These are phyloP conservation scores for Hypomesus transpacificus DNA, from an alignment of 2,113 vertebrate genomes.

Conservation along the genomic window DNA sequence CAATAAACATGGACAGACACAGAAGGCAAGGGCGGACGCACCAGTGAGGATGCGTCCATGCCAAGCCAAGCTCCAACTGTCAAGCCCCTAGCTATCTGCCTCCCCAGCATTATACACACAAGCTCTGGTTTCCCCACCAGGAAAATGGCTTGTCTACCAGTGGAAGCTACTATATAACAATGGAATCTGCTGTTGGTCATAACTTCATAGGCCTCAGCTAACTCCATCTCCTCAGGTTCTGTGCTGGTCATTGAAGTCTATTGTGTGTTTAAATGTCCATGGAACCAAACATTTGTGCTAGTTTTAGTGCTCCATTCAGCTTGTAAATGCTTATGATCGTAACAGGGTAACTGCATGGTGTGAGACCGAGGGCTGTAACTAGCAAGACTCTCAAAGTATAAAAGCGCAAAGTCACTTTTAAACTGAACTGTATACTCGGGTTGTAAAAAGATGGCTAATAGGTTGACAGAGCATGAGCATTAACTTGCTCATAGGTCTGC, in stretches of 20 bases:
- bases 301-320: slow-evolving; percentile 2
- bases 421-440: not conserved
- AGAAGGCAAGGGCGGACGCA: slow-evolving; percentile 41
- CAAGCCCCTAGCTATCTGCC: slow-evolving; percentile 11
- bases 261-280: not conserved
- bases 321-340: slow-evolving; percentile 4
- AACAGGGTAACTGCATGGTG: not conserved
- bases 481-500: too few relatives aligned
- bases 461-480: slow-evolving; percentile 1
- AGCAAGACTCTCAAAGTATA: not conserved
- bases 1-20: slow-evolving; percentile 58
- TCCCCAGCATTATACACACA: not conserved
- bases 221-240: too few relatives aligned
- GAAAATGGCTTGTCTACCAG: not conserved
- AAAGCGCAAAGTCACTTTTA: slow-evolving; percentile 6
- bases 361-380: slow-evolving; percentile 7
- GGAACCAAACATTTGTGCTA: not conserved
- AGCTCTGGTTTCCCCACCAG: not conserved
- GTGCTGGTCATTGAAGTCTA: not conserved
- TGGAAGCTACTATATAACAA: not conserved
- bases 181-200: not conserved
- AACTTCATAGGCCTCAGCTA: too few relatives aligned
- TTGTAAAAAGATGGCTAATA: not conserved
- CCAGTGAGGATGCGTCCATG: slow-evolving; percentile 28
- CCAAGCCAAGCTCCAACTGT: slow-evolving; percentile 23